A percentile compares a stretch with the other conserved stretches of the same genome.
These are phyloP conservation scores for Odontamblyopus rebecca DNA, from an alignment of 2,797 vertebrate genomes.

Conservation along the genomic window DNA sequence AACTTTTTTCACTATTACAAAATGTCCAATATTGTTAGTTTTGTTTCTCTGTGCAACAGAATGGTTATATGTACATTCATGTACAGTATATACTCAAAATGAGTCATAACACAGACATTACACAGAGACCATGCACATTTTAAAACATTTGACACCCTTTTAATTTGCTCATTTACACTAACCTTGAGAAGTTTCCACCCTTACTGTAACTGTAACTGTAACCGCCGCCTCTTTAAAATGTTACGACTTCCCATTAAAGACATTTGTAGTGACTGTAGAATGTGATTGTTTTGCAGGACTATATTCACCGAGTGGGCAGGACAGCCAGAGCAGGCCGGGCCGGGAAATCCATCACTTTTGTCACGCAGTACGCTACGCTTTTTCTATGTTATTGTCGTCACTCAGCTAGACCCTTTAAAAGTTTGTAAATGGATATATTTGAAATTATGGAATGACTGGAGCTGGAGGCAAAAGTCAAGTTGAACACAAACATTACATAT, in stretches of 20 bases:
- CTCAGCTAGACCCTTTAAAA: no score
- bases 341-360: constrained; percentile 96
- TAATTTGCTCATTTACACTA: background rate
- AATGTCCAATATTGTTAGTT: no score
- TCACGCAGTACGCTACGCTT: constrained; percentile 83
- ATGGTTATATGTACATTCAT: no score
- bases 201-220: background rate
- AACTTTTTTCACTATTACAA: no score
- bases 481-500: no score
- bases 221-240: background rate
- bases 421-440: no score
- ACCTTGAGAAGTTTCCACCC: background rate
- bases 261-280: background rate
- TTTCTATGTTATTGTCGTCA: background rate
- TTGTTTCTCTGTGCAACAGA: no score
- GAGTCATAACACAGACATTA: background rate
- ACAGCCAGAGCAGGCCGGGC: constrained; percentile 95
- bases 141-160: background rate
- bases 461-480: no score
- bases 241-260: background rate
- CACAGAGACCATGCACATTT: background rate
- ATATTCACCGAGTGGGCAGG: constrained; percentile 95
- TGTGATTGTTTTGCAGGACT: constrained; percentile 79
- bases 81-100: no score
- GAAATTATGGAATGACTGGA: no score